Evolutionary conservation across 64 coral and sea anemone genomes (phyloP).

Genomic region (Montipora foliosa): DNA sequence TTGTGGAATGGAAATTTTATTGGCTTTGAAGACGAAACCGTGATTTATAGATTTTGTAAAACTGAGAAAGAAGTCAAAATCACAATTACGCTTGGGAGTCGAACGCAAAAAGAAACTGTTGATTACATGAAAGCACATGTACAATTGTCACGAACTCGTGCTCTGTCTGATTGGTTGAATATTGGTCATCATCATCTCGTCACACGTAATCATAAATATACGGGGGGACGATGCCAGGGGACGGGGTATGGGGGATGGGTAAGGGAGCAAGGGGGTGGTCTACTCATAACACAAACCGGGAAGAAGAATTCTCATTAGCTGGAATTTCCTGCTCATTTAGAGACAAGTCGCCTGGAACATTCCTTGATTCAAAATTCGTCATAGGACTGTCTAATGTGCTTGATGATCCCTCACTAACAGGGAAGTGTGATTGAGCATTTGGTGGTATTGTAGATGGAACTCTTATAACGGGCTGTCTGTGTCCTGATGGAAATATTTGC

Average conservation of each 20-base stretch:
- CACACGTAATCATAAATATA: too few species aligned
- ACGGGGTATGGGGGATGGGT: neutral
- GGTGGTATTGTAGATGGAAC: neutral
- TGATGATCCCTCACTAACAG: neutral
- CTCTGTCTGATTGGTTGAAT: too few species aligned
- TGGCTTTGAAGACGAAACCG: too few species aligned
- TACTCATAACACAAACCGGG: neutral
- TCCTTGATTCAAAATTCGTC: neutral
- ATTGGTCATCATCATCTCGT: too few species aligned
- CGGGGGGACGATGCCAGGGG: neutral
- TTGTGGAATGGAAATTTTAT: too few species aligned
- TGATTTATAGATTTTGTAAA: too few species aligned
- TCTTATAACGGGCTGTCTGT: neutral
- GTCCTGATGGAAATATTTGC: neutral
- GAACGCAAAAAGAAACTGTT: too few species aligned
- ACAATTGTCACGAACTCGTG: too few species aligned
- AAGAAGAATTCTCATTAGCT: neutral
- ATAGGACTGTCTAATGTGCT: neutral
- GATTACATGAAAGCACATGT: too few species aligned
- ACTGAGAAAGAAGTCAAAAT: too few species aligned
- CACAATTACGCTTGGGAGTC: too few species aligned
- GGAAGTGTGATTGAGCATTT: neutral
- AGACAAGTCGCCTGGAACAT: neutral
- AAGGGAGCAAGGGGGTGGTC: neutral
- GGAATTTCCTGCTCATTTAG: neutral